These are phyloP conservation scores for Beroe ovata DNA, from an alignment of 37 sponge, comb jelly and placozoan species.

Conservation along the genomic window DNA sequence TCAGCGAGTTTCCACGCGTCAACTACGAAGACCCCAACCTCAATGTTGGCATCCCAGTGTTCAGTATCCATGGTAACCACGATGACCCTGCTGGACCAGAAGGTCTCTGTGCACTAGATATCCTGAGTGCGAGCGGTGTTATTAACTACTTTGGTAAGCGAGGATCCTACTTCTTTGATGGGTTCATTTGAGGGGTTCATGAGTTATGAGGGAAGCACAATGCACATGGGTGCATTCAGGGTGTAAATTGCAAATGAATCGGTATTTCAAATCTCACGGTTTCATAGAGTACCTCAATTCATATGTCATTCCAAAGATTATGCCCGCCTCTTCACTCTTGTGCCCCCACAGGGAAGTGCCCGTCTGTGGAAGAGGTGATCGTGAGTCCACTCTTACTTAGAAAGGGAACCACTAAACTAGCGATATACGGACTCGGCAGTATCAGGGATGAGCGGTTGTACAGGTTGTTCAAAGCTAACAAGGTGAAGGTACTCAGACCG, in stretches of 20 bases:
- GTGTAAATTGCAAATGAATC: too few species aligned
- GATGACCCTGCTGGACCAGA: conserved; percentile 92
- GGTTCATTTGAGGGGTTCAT: too few species aligned
- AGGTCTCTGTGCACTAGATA: conserved; percentile 79
- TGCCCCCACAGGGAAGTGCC: conserved; percentile 72
- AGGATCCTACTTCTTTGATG: too few species aligned
- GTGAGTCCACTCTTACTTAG: conserved; percentile 83
- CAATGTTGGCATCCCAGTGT: conserved; percentile 90
- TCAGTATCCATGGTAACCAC: conserved; percentile 97
- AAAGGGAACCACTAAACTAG: conserved; percentile 82
- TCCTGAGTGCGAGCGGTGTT: conserved; percentile 83
- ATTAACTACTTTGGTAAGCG: conserved; percentile 95
- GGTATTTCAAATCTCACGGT: too few species aligned
- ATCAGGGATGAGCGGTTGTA: conserved; percentile 70
- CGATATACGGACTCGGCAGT: conserved; percentile 91
- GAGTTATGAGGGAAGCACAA: too few species aligned
- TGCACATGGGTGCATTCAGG: too few species aligned
- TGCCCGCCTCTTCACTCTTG: too few species aligned
- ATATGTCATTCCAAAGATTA: too few species aligned
- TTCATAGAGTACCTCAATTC: too few species aligned
- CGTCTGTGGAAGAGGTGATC: conserved; percentile 77
- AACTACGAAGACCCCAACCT: conserved; percentile 98
- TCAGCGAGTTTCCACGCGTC: conserved; percentile 67
- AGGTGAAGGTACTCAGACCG: conserved; percentile 79
- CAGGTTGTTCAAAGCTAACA: conserved; percentile 74